Conservation (phyloP, 1,140 invertebrate species). For the Micrasema minimum region DNA sequence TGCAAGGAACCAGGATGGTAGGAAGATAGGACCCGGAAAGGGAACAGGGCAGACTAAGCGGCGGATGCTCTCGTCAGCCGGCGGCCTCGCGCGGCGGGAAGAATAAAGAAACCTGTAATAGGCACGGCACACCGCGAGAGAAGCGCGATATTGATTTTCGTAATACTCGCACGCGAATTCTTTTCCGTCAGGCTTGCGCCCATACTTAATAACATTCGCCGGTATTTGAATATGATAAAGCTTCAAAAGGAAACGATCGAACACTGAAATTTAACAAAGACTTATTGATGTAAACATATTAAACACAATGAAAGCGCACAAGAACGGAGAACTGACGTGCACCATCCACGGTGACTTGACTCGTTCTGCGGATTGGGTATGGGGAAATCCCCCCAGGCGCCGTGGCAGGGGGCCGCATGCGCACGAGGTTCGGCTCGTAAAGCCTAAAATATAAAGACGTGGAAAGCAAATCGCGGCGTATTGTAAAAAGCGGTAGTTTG, state of each 20-base stretch:
- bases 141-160: constrained; percentile 47
- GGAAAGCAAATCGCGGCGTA: background rate
- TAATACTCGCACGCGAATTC: constrained; percentile 42
- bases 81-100: constrained; percentile 29
- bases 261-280: constrained; percentile 3
- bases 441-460: background rate
- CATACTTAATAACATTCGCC: constrained; percentile 3
- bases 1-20: background rate
- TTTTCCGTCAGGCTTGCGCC: constrained; percentile 7
- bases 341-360: constrained; percentile 26
- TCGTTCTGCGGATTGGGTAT: constrained; percentile 14
- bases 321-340: constrained; percentile 14
- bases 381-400: constrained; percentile 23
- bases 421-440: background rate
- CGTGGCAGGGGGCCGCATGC: constrained; percentile 35
- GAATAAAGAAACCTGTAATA: constrained; percentile 46
- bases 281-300: constrained; percentile 34
- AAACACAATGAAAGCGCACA: constrained; percentile 30
- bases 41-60: background rate
- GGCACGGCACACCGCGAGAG: constrained; percentile 45
- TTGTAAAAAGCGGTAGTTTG: background rate
- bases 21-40: background rate
- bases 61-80: constrained; percentile 17
- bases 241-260: background rate
- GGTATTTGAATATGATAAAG: constrained; percentile 17